Evolutionary conservation across 2,888 invertebrate species (phyloP).

Genomic region (Drosophila parthenogenetica): DNA sequence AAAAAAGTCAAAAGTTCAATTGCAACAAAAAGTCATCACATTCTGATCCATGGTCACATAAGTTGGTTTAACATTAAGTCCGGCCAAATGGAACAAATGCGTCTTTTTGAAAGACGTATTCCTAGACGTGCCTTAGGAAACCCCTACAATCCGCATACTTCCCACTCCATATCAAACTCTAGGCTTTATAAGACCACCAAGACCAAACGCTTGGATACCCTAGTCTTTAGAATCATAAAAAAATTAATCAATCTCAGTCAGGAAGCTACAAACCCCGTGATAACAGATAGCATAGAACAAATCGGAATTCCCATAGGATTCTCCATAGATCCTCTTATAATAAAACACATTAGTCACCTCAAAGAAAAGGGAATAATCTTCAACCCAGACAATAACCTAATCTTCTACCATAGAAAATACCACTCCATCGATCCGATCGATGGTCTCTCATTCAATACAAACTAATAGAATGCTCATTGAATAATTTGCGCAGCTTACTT

Average conservation of each 20-base stretch:
- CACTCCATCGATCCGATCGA: background rate
- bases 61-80: constrained; percentile 15
- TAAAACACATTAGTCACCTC: background rate
- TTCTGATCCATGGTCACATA: constrained; percentile 7
- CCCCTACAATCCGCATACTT: background rate
- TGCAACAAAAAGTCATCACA: background rate
- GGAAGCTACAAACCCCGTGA: no score
- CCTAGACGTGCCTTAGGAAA: background rate
- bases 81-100: constrained; percentile 1
- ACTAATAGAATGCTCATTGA: constrained; percentile 1
- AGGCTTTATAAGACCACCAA: constrained; percentile 3
- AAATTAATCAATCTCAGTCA: background rate
- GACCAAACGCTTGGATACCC: no score
- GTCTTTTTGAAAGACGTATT: constrained; percentile 5
- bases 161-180: constrained; percentile 1
- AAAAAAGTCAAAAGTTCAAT: background rate
- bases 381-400: background rate
- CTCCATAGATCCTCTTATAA: background rate
- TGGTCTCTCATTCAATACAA: background rate
- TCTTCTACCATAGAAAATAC: constrained; percentile 6
- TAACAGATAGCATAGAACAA: no score
- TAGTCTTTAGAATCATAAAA: constrained; percentile 7
- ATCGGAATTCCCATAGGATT: no score
- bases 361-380: constrained; percentile 8
- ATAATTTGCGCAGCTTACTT: background rate